A percentile compares a stretch with the other conserved stretches of the same genome.
Evolutionary conservation across 2,888 invertebrate species (phyloP).

Genomic region (Eulithis testata): DNA sequence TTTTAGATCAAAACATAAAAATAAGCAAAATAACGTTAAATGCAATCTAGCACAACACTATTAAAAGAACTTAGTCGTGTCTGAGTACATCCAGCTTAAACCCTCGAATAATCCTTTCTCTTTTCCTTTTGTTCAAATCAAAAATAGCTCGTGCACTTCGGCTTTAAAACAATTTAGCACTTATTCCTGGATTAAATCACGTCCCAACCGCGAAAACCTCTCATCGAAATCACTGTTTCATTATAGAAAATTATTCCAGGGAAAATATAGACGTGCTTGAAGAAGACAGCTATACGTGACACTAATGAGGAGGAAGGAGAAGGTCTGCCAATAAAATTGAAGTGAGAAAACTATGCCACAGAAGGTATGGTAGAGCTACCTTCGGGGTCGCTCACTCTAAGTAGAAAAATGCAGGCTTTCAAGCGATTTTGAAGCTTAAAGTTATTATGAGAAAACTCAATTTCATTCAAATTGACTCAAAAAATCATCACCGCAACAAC

Average conservation of each 20-base stretch:
- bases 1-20: no score
- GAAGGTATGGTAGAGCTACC: background rate
- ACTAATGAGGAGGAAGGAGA: conserved; percentile 36
- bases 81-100: no score
- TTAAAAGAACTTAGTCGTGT: no score
- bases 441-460: background rate
- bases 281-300: conserved; percentile 34
- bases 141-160: conserved; percentile 18
- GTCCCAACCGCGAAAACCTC: conserved; percentile 24
- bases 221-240: conserved; percentile 40
- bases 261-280: conserved; percentile 45
- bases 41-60: no score
- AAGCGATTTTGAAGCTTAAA: conserved; percentile 6
- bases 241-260: conserved; percentile 47
- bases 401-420: background rate
- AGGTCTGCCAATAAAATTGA: conserved; percentile 14
- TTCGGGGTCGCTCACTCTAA: background rate
- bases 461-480: background rate
- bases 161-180: conserved; percentile 27
- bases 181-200: conserved; percentile 27
- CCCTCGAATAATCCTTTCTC: conserved; percentile 2
- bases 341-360: conserved; percentile 16
- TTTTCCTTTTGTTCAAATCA: conserved; percentile 9
- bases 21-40: no score
- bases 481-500: background rate